Evolutionary conservation across 2,888 invertebrate species (phyloP), one percentile per base, ranked within the genome.

Genomic region (Tridacna gigas): DNA sequence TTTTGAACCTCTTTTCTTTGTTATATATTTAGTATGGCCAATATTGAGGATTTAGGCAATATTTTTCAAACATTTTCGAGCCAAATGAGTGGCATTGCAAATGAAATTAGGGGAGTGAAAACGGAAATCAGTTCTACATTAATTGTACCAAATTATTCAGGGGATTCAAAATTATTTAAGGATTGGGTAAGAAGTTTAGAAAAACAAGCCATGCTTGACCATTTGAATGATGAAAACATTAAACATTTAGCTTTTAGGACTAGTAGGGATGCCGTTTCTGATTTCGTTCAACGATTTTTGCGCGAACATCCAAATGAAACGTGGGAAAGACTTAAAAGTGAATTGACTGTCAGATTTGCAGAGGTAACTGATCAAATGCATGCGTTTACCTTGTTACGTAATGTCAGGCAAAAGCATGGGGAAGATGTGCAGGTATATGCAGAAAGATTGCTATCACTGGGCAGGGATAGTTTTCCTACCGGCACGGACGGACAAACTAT

Each of bases 351-450:
- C 13, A 56, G 82, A 37, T 79, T 83, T 74, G 77, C 66, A 0
- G 79, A 85, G 48, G 60, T 83, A 15, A 25, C 69, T 15, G 85
- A 83, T 51, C 51, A 79, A 26, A 83, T 83, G 73, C 79, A 82
- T 61, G 82, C 84, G 51, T 79, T 87, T 13, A 61, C 56, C 4
- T 26, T 85, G 15, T n/a, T 83, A 13, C 37, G 81, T 5, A 63
- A 69, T 13, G 60, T 83, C 26, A 81, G 61, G 63, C 84, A 88
- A 80, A 65, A 77, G 22, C 48, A 18, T 18, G 20, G n/a, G 20
- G 84, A 86, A 77, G 75, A 74, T 25, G 80, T 82, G 9, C 79
- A 77, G 15, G 71, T 83, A n/a, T 86, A 61, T 61, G 82, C 79
- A 13, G 84, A 88, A 28, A 74, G 86, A 48, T 51, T 88, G 13